Percentiles rank a stretch among this genome's conserved stretches.
These are phyloP conservation scores for Sigmodon hispidus DNA, from an alignment of 2,113 vertebrate species.

Conservation along the genomic window DNA sequence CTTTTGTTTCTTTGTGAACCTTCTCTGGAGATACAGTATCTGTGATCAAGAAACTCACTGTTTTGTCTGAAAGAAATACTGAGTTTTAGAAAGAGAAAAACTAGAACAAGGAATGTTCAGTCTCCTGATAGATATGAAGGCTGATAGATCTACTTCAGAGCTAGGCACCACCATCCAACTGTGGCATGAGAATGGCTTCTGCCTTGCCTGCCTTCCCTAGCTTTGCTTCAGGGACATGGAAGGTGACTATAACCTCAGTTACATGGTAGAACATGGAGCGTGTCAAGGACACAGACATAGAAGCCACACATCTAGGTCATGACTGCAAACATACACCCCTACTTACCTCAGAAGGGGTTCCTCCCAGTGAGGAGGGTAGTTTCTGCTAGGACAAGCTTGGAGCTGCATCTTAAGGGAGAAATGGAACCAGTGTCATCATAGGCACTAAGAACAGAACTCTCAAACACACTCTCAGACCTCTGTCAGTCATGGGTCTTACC, in stretches of 20 bases:
- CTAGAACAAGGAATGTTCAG: neutral
- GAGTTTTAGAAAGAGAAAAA: neutral
- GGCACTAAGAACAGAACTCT: neutral
- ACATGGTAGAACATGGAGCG: neutral
- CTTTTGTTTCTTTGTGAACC: neutral
- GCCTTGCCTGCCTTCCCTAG: neutral
- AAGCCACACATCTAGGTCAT: neutral
- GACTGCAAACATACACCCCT: neutral
- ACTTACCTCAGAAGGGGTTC: neutral
- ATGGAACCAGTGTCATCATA: neutral
- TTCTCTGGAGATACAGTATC: neutral
- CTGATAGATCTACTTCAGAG: neutral
- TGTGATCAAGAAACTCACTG: neutral
- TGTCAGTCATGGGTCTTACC: neutral
- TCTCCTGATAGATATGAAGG: neutral
- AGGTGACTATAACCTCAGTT: conserved; percentile 11
- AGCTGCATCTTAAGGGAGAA: neutral
- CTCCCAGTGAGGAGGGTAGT: neutral
- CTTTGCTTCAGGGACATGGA: neutral
- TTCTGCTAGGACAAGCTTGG: neutral
- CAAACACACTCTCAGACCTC: neutral
- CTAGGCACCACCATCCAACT: neutral
- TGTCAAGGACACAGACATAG: neutral
- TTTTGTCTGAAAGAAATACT: neutral
- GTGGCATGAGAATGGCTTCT: neutral